Evolutionary conservation across 2,888 invertebrate genomes (phyloP), one percentile per base, ranked within the genome.

Genomic region (Acleris literana): DNA sequence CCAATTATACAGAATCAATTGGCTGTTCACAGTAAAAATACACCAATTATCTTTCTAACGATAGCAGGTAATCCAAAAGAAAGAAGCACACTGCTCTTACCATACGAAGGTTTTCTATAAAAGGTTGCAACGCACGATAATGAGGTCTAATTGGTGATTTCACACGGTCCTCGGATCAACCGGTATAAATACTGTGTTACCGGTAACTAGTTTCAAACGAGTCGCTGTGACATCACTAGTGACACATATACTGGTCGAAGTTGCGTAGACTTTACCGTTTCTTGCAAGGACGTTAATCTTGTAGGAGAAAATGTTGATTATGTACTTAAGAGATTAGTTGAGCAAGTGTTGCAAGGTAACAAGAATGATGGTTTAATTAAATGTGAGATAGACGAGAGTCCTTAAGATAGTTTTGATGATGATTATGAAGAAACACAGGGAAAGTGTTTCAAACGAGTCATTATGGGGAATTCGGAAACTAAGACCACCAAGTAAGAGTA

Each of bases 121-220:
- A 80, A 72, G 75, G 78, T 72, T 64, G 68, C 61, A 64, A 69
- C 71, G 71, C 73, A 69, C 69, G 66, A 74, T 81, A 78, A 79
- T 76, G 70, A 71, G 72, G 72, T 72, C 72, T 82, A 83, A 87
- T 87, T 85, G 83, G 79, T 79, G 72, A 80, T 80, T 86, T 83
- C 85, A 85, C 83, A 83, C 81, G 77, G 78, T 78, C 73, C 69
- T 64, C 70, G 69, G 69, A 57, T 73, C 74, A 77, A 78, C 74
- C 75, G 74, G 73, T 71, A 69, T 70, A 69, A 59, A 70, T 64
- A 75, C 63, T 70, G 66, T 63, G 53, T 69, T 71, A 70, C 66
- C 29, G 51, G 60, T 63, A 56, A 56, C 63, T 69, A 72, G 70
- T 71, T 75, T 75, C 74, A 69, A 76, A 75, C 70, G 29, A 69